Evolutionary conservation across 2,113 vertebrate genomes (phyloP).

Genomic region (Greenwoodochromis staneri): DNA sequence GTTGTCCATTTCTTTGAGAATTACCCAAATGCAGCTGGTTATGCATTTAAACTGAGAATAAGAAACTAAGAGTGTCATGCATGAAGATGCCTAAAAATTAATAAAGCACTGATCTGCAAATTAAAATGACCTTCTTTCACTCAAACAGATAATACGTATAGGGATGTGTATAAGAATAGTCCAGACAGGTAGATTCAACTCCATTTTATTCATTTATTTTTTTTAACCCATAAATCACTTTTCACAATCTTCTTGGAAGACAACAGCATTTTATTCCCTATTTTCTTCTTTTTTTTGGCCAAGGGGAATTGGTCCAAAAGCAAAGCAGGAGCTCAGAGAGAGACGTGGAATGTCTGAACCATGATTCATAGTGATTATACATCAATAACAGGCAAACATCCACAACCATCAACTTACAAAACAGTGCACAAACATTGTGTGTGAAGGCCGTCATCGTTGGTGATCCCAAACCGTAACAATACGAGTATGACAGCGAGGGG

Average conservation of each 20-base stretch:
- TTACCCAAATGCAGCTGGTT: background rate
- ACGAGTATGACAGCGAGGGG: background rate
- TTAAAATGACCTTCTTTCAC: background rate
- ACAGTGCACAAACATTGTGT: constrained; percentile 48
- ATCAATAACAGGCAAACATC: constrained; percentile 37
- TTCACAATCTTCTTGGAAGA: constrained; percentile 79
- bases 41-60: background rate
- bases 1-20: background rate
- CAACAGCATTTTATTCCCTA: constrained; percentile 63
- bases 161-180: background rate
- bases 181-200: constrained; percentile 13
- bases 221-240: constrained; percentile 60
- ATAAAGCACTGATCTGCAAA: background rate
- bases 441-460: constrained; percentile 6
- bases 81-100: background rate
- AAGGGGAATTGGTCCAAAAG: constrained; percentile 67
- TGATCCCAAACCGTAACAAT: constrained; percentile 16
- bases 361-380: constrained; percentile 39
- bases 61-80: background rate
- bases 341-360: constrained; percentile 59
- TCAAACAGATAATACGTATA: background rate
- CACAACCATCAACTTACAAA: constrained; percentile 49
- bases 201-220: constrained; percentile 47
- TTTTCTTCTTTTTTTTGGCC: constrained; percentile 57
- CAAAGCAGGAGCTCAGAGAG: constrained; percentile 61